phyloP scores from a whole-genome alignment of 2,797 vertebrate genomes.

The Gila robusta region DNA sequence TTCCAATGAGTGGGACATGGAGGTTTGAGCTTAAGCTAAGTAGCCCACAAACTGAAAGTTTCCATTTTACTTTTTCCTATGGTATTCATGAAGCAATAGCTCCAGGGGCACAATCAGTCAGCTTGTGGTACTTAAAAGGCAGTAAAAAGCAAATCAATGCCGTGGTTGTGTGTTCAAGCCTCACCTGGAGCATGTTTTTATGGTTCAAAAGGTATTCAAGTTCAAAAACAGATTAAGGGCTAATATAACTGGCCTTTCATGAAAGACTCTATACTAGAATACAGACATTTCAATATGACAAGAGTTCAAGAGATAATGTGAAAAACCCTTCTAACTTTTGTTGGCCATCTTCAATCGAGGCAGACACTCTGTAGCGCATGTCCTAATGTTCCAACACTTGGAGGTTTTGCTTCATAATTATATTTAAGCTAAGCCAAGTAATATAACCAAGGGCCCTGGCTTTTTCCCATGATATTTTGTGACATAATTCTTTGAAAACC shows the following conservation, averaged over 20 bases:
- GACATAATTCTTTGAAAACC: background rate
- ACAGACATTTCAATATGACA: background rate
- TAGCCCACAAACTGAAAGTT: too few species aligned
- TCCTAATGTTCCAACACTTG: too few species aligned
- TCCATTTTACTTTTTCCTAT: too few species aligned
- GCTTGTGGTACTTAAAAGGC: background rate
- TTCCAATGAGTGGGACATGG: too few species aligned
- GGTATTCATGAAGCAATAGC: background rate
- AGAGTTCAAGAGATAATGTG: background rate
- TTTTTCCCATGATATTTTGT: too few species aligned
- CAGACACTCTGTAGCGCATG: background rate
- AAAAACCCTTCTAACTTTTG: background rate
- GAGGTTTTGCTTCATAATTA: too few species aligned
- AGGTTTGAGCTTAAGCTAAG: too few species aligned
- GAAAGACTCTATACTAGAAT: background rate
- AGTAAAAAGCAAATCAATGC: background rate
- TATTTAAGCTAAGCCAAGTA: too few species aligned
- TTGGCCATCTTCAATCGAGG: background rate
- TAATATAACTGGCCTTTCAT: background rate
- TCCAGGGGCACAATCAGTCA: background rate
- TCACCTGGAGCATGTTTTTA: background rate
- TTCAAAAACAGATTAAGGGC: background rate
- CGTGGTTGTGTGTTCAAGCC: background rate
- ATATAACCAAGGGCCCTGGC: too few species aligned
- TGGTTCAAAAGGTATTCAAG: background rate